Conservation (phyloP, 1,140 invertebrate species). For the Scaptomyza pallida region DNA sequence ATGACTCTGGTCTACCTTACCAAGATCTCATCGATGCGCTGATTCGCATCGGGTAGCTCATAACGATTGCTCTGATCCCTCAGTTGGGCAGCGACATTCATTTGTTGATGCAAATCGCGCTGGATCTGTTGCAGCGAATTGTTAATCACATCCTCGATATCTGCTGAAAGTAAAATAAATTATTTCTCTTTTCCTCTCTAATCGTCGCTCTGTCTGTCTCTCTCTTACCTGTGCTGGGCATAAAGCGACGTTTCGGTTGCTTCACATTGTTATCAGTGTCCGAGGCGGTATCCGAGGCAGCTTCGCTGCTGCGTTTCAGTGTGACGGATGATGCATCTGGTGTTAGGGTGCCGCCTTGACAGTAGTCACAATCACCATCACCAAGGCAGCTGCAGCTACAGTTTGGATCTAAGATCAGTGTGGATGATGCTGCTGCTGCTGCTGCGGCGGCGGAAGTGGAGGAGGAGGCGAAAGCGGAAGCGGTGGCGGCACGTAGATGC, state of each 20-base stretch:
- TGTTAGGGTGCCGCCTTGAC: conserved; percentile 47
- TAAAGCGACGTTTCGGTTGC: conserved; percentile 58
- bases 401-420: conserved; percentile 1
- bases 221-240: conserved; percentile 59
- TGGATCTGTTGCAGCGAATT: conserved; percentile 70
- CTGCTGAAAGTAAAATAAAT: conserved; percentile 23
- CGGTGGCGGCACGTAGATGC: conserved; percentile 68
- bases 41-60: conserved; percentile 62
- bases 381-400: conserved; percentile 53
- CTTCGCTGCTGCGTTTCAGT: conserved; percentile 45
- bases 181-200: background rate
- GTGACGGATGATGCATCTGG: conserved; percentile 24
- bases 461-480: conserved; percentile 13
- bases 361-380: conserved; percentile 53
- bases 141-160: conserved; percentile 66
- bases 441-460: background rate
- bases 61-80: conserved; percentile 66
- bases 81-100: conserved; percentile 67
- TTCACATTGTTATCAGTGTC: conserved; percentile 57
- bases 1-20: conserved; percentile 45
- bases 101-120: conserved; percentile 63
- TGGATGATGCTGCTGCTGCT: conserved; percentile 8
- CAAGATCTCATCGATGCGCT: conserved; percentile 73
- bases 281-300: conserved; percentile 19
- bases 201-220: background rate